Evolutionary conservation across 2,797 vertebrate genomes (phyloP).

Genomic region (Myiotriccus ornatus): DNA sequence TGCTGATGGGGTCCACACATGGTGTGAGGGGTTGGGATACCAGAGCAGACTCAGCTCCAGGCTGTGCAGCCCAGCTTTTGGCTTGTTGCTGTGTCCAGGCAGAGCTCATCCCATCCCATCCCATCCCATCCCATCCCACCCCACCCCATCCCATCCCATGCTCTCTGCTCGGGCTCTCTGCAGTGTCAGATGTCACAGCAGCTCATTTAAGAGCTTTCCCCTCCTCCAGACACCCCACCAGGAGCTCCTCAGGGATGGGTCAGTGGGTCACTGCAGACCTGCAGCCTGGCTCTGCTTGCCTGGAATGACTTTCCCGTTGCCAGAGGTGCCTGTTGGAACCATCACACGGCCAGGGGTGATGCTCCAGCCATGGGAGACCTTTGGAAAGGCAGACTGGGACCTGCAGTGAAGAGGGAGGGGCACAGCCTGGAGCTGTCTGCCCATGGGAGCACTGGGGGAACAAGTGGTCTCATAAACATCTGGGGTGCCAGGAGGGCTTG

Average conservation of each 20-base stretch:
- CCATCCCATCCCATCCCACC: not conserved
- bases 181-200: not conserved
- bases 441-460: fast-evolving
- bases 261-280: not conserved
- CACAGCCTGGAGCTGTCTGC: not conserved
- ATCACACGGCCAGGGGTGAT: not conserved
- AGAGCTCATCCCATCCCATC: not conserved
- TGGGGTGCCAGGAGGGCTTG: not conserved
- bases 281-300: not conserved
- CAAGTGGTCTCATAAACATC: not conserved
- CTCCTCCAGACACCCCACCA: not conserved
- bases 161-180: not conserved
- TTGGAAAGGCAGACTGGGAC: not conserved
- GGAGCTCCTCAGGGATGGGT: not conserved
- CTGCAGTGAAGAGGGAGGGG: not conserved
- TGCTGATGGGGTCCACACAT: not conserved
- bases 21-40: not conserved
- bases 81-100: not conserved
- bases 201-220: not conserved
- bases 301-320: fast-evolving
- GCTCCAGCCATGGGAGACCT: not conserved
- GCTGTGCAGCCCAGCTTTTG: not conserved
- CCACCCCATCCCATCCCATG: not conserved
- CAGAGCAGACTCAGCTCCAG: not conserved
- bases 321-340: not conserved